Base-by-base conservation (phyloP, 1,140 invertebrate species). In the Paraescarpia echinospica region DNA sequence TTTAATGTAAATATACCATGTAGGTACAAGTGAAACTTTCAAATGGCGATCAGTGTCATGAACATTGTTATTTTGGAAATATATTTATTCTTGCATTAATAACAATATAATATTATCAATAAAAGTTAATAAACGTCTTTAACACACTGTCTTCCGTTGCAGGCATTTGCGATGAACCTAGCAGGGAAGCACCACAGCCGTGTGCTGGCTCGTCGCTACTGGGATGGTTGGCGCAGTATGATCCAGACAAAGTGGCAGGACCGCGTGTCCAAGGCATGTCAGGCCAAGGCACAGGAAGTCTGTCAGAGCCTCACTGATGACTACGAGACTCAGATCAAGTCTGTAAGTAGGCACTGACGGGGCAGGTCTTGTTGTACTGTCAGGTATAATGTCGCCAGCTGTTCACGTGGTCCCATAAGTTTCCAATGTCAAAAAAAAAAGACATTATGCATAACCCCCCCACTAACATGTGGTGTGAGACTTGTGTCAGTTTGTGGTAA, bases 231-330 rank as follows among this genome's bases (percentile, higher is more conserved):
- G 96, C 95, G 95, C 91, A 94, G 94, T 1, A 92, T 94, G 31
- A 94, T 96, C 14, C 94, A 95, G 91, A 94, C 93, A 6, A 95
- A 95, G 89, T 95, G 95, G 95, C 92, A 94, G 27, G 34, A 94
- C 9, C 91, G 95, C 34, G 94, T 95, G 9, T 95, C 96, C 93
- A 95, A 95, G 91, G 95, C 95, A 1, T 96, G 95, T 94, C 95
- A 96, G 93, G 93, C 94, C 34, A 96, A 96, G 92, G 96, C 96
- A 0, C 94, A 96, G 93, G 95, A 96, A 94, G 94, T 96, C 35
- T 96, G 96, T 92, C 93, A 95, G 91, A 93, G 94, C 18, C 94
- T 96, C 31, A 96, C 94, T 8, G 94, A 95, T 92, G 95, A 96
- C 59, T 96, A 96, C 90, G 96, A 96, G 91, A 93, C 93, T 35